Evolutionary conservation across 2,797 vertebrate species (phyloP).

Genomic region (Capromys pilorides): DNA sequence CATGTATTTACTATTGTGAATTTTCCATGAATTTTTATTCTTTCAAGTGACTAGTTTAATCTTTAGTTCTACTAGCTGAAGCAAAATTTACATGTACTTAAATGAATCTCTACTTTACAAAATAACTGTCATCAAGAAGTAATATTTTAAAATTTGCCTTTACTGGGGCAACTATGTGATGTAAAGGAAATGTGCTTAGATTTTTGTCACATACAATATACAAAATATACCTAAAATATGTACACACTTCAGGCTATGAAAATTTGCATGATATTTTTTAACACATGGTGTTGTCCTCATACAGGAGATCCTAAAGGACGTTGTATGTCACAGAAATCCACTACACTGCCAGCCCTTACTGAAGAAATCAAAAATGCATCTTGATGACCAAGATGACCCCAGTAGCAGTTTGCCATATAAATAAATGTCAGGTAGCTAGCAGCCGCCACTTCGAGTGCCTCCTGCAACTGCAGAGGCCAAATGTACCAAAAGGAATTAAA

Average conservation of each 20-base stretch:
- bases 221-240: background rate
- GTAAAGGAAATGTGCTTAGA: background rate
- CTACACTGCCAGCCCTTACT: background rate
- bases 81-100: conserved; percentile 42
- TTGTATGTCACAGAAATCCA: background rate
- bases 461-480: background rate
- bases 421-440: background rate
- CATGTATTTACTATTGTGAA: background rate
- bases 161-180: background rate
- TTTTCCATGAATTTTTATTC: background rate
- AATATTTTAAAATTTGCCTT: background rate
- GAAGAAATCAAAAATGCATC: background rate
- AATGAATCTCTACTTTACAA: conserved; percentile 42
- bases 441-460: background rate
- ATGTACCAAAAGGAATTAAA: background rate
- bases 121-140: conserved; percentile 49
- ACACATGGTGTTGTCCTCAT: background rate
- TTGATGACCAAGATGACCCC: background rate
- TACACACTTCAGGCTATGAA: background rate
- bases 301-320: background rate
- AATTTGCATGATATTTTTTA: background rate
- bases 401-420: background rate
- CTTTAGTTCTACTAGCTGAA: background rate
- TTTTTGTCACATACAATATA: background rate
- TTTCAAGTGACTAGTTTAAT: conserved; percentile 28